Percentiles rank a stretch among this genome's conserved stretches.
Conservation (phyloP, 2,888 invertebrate species). For the Gandaritis pyraliata region DNA sequence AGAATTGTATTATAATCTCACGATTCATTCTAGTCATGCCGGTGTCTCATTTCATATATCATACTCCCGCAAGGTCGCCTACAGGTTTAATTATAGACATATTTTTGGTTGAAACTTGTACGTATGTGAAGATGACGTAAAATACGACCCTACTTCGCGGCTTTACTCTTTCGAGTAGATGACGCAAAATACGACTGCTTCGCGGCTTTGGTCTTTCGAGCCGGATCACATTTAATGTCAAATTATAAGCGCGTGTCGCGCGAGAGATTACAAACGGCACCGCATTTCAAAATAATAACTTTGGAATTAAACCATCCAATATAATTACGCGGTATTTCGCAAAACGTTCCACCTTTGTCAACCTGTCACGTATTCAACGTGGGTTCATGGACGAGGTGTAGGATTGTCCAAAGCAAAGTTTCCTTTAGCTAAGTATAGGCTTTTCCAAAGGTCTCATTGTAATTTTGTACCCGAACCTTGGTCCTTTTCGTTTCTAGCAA, state of each 20-base stretch:
- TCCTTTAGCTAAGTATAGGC: constrained; percentile 14
- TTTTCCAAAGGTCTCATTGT: constrained; percentile 23
- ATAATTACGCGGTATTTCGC: constrained; percentile 30
- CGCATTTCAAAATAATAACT: constrained; percentile 34
- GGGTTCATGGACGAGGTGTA: constrained; percentile 32
- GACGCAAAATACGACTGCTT: constrained; percentile 2
- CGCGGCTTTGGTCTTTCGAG: not conserved
- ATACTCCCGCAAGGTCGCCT: constrained; percentile 38
- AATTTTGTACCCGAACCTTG: constrained; percentile 22
- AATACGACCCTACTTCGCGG: constrained; percentile 1
- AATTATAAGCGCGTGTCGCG: constrained; percentile 13
- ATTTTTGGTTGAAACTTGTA: constrained; percentile 6
- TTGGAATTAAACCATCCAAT: constrained; percentile 27
- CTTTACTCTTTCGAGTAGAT: not conserved
- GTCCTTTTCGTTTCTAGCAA: constrained; percentile 12
- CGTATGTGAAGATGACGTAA: constrained; percentile 1
- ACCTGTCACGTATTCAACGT: constrained; percentile 34
- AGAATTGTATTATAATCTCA: constrained; percentile 41
- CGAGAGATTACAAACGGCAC: constrained; percentile 24
- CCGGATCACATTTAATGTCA: constrained; percentile 11
- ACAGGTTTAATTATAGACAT: constrained; percentile 24
- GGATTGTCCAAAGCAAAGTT: constrained; percentile 21
- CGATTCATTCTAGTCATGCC: constrained; percentile 43
- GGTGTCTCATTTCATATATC: constrained; percentile 40
- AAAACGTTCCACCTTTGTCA: constrained; percentile 40